These are phyloP conservation scores for Actinopyga echinites DNA, from an alignment of 53 echinoderm and acorn worm genomes.

Conservation along the genomic window DNA sequence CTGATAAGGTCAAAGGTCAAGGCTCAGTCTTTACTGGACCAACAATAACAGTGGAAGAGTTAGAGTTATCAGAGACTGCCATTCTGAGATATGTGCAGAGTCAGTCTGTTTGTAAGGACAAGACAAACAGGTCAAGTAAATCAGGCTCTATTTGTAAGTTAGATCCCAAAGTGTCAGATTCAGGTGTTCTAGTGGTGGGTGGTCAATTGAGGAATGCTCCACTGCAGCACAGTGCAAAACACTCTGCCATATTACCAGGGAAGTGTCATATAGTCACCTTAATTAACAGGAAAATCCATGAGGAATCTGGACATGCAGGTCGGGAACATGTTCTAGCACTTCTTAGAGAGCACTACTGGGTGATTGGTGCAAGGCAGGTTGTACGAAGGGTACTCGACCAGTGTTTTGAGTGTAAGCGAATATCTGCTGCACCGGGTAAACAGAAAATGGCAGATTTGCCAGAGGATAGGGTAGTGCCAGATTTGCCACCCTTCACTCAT, in stretches of 20 bases:
- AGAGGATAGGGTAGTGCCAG: neutral
- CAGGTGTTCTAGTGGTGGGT: conserved; percentile 47
- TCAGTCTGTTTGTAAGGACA: conserved; percentile 4
- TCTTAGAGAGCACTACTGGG: neutral
- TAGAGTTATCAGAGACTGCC: conserved; percentile 29
- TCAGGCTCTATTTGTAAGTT: conserved; percentile 28
- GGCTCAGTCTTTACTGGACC: no score
- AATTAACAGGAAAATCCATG: conserved; percentile 25
- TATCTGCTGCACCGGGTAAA: neutral
- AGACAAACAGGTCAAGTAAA: neutral
- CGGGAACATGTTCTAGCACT: conserved; percentile 29
- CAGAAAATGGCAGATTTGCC: neutral
- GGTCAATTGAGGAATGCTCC: conserved; percentile 42
- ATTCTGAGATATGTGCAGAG: conserved; percentile 36
- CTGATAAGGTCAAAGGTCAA: neutral
- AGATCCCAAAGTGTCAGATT: conserved; percentile 5
- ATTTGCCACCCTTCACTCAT: neutral
- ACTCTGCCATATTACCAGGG: conserved; percentile 42
- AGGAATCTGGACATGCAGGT: conserved; percentile 23
- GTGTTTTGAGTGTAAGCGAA: neutral
- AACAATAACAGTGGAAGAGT: conserved; percentile 30
- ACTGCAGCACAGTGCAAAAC: conserved; percentile 31
- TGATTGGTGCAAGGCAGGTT: neutral
- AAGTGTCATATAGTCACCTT: conserved; percentile 14
- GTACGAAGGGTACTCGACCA: neutral